A percentile compares a stretch with the other conserved stretches of the same genome.
Conservation (phyloP, 2,113 vertebrate species). For the Irena cyanogastra region DNA sequence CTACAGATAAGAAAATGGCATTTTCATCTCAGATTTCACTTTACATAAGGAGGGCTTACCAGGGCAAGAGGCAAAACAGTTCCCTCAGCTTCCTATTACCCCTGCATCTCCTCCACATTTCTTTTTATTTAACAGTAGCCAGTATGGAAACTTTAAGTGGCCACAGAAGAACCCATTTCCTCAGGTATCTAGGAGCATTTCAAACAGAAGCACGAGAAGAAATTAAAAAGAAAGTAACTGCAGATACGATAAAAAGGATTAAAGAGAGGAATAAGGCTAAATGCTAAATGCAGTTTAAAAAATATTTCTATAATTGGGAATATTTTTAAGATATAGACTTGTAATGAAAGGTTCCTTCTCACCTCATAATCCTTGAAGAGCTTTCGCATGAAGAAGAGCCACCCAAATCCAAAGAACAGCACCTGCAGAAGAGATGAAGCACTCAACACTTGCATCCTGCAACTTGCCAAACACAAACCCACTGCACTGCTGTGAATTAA, state of each 20-base stretch:
- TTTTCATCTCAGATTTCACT: not conserved
- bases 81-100: not conserved
- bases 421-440: constrained; percentile 73
- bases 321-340: not conserved
- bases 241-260: not conserved
- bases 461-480: not conserved
- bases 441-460: not conserved
- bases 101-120: not conserved
- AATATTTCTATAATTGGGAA: not conserved
- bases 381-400: constrained; percentile 96
- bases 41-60: not conserved
- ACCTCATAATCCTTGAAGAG: constrained; percentile 99
- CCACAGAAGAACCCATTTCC: not conserved
- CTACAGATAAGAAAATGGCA: not conserved
- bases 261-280: not conserved
- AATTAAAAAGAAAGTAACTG: not conserved
- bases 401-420: constrained; percentile 96
- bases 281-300: not conserved
- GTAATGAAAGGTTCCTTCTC: not conserved
- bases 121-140: not conserved
- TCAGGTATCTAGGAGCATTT: not conserved
- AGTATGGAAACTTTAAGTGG: not conserved
- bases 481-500: not conserved
- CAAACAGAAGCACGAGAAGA: not conserved
- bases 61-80: not conserved